phyloP scores from a whole-genome alignment of 2,888 invertebrate genomes.

The Eupithecia inturbata region DNA sequence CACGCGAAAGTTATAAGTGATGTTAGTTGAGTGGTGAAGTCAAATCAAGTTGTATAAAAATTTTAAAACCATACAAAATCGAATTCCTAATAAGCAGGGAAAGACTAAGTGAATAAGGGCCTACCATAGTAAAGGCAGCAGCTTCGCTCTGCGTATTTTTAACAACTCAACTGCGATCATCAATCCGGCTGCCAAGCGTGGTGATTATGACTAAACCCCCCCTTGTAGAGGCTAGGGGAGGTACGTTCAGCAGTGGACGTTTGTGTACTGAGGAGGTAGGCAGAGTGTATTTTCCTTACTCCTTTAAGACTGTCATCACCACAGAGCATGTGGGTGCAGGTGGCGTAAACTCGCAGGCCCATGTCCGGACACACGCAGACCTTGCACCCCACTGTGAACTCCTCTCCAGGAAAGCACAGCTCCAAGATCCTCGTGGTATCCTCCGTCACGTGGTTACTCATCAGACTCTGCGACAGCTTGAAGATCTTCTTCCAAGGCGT shows the following conservation, averaged over 20 bases:
- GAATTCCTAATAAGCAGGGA: not conserved
- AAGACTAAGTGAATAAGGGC: too few species aligned
- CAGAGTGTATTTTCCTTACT: slow-evolving; percentile 18
- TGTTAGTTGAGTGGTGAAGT: not conserved
- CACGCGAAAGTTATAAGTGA: not conserved
- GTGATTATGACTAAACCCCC: too few species aligned
- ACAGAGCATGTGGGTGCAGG: slow-evolving; percentile 62
- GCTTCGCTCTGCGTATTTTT: not conserved
- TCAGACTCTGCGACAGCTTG: slow-evolving; percentile 58
- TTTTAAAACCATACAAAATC: not conserved
- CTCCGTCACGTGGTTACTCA: slow-evolving; percentile 51
- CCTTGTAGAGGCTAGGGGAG: too few species aligned
- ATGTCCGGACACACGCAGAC: slow-evolving; percentile 75
- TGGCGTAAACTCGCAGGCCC: slow-evolving; percentile 68
- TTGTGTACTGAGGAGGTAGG: not conserved
- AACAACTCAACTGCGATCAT: not conserved
- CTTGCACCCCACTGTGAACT: slow-evolving; percentile 71
- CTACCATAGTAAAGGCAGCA: not conserved
- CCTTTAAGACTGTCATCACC: slow-evolving; percentile 44
- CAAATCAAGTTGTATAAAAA: not conserved
- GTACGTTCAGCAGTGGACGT: not conserved
- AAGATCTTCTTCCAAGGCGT: slow-evolving; percentile 65
- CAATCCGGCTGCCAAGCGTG: not conserved
- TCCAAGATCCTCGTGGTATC: slow-evolving; percentile 60
- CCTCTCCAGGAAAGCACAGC: slow-evolving; percentile 74